phyloP scores from a whole-genome alignment of 2,888 invertebrate species.

The Eupithecia vulgata region DNA sequence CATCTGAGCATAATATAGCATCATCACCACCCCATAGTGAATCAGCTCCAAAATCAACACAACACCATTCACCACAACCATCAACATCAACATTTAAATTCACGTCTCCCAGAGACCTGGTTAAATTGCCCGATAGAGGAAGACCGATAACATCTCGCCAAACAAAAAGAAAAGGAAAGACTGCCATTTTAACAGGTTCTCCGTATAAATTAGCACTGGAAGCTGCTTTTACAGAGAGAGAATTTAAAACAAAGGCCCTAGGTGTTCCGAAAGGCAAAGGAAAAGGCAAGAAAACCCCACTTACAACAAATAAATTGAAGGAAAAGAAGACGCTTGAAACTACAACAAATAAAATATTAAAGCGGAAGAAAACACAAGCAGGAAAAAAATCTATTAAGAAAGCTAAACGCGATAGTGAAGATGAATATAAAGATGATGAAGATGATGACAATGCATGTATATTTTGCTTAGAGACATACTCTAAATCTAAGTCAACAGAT shows the following conservation, averaged over 20 bases:
- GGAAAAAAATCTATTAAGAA: neutral
- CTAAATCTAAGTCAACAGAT: constrained; percentile 17
- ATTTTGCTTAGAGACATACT: constrained; percentile 11
- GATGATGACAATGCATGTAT: neutral
- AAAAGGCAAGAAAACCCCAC: constrained; percentile 15
- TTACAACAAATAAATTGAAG: constrained; percentile 6
- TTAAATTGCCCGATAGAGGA: constrained; percentile 18
- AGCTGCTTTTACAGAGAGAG: neutral
- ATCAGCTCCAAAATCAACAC: neutral
- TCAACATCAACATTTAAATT: constrained; percentile 9
- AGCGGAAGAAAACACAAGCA: constrained; percentile 13
- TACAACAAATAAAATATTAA: constrained; percentile 1
- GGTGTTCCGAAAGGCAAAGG: constrained; percentile 13
- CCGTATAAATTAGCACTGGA: neutral
- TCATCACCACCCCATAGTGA: neutral
- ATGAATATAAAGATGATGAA: no score
- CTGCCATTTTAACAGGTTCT: constrained; percentile 20
- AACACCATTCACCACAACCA: constrained; percentile 5
- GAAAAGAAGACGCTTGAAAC: constrained; percentile 2
- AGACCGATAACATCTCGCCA: constrained; percentile 20
- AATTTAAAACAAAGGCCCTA: neutral
- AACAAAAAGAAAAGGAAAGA: constrained; percentile 18
- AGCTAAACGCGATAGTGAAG: neutral
- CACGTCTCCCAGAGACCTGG: constrained; percentile 14
- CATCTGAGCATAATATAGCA: constrained; percentile 2